A percentile compares a stretch with the other conserved stretches of the same genome.
phyloP scores from a whole-genome alignment of 2,797 vertebrate species.

The Adelosebastes latens region DNA sequence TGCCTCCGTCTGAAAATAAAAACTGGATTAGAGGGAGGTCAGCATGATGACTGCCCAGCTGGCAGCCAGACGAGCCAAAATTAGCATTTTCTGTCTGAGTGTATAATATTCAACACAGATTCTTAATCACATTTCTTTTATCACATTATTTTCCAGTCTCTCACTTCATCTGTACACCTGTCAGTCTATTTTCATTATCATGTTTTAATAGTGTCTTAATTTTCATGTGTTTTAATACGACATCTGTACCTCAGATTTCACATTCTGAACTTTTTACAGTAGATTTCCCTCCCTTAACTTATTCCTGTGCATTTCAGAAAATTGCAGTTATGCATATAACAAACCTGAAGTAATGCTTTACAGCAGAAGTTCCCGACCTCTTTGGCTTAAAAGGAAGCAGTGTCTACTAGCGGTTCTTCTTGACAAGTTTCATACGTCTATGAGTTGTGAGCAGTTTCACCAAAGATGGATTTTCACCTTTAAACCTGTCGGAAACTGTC shows the following conservation, averaged over 20 bases:
- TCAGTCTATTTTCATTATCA: background rate
- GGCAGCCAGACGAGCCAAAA: conserved; percentile 15
- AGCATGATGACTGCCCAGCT: conserved; percentile 17
- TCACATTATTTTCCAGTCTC: background rate
- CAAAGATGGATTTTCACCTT: background rate
- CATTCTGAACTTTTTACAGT: background rate
- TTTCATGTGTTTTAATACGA: background rate
- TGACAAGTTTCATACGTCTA: background rate
- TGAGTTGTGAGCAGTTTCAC: background rate
- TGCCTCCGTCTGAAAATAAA: conserved; percentile 2
- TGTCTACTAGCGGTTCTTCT: background rate
- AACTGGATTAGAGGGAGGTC: conserved; percentile 25
- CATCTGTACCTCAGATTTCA: conserved; percentile 1
- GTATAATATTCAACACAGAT: background rate
- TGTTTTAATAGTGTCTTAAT: background rate
- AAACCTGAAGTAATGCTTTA: background rate
- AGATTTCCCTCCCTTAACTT: background rate
- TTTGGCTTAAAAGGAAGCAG: background rate
- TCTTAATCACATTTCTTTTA: conserved; percentile 10
- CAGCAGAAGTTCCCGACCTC: background rate
- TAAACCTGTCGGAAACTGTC: background rate
- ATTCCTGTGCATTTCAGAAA: conserved; percentile 10
- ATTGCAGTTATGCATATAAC: conserved; percentile 2
- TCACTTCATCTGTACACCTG: conserved; percentile 2
- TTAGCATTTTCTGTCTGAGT: conserved; percentile 9